A percentile compares a stretch with the other conserved stretches of the same genome.
Evolutionary conservation across 2,113 vertebrate genomes (phyloP).

Genomic region (Otolemur garnettii): DNA sequence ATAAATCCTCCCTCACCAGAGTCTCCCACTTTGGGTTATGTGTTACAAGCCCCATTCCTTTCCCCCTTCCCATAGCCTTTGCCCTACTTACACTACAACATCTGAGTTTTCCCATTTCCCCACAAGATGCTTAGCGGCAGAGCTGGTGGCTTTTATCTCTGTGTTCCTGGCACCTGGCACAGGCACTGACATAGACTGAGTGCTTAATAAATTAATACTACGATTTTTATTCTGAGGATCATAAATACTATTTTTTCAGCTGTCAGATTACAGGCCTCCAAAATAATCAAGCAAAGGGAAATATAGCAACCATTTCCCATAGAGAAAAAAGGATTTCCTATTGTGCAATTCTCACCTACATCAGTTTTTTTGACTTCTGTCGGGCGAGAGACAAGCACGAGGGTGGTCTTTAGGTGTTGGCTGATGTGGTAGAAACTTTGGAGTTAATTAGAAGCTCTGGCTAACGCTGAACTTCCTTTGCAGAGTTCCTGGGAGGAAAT

Average conservation of each 20-base stretch:
- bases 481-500: slow-evolving; percentile 78
- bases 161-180: not conserved
- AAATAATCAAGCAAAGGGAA: slow-evolving; percentile 64
- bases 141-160: not conserved
- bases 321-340: slow-evolving; percentile 73
- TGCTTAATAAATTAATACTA: slow-evolving; percentile 58
- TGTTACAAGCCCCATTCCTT: no score
- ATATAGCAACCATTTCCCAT: slow-evolving; percentile 54
- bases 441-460: slow-evolving; percentile 81
- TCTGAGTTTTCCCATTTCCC: not conserved
- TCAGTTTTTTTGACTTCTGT: slow-evolving; percentile 71
- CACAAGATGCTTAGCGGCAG: not conserved
- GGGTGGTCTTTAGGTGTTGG: slow-evolving; percentile 75
- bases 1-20: not conserved
- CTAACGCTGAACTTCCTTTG: slow-evolving; percentile 78
- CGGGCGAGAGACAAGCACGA: slow-evolving; percentile 65
- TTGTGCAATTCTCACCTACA: slow-evolving; percentile 62
- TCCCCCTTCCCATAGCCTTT: not conserved
- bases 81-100: not conserved
- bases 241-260: slow-evolving; percentile 57
- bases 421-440: slow-evolving; percentile 72
- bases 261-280: slow-evolving; percentile 18
- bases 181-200: not conserved
- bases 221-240: slow-evolving; percentile 50
- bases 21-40: not conserved